phyloP scores from a whole-genome alignment of 2,888 invertebrate genomes.

The Patella ulyssiponensis region DNA sequence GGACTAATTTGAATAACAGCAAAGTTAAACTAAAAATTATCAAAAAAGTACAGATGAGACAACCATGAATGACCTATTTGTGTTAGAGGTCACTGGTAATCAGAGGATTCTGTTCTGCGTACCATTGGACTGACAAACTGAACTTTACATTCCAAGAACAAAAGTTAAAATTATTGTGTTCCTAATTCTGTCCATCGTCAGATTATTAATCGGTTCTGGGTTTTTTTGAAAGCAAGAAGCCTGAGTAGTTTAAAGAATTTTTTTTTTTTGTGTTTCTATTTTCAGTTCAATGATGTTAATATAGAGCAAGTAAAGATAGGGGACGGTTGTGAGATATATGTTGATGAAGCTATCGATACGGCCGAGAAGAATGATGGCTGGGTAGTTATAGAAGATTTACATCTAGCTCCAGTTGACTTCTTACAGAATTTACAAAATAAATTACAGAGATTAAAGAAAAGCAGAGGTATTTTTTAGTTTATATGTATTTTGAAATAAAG shows the following conservation, averaged over 20 bases:
- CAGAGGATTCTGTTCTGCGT: too few relatives aligned
- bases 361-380: constrained; percentile 67
- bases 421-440: constrained; percentile 58
- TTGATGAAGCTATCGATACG: constrained; percentile 61
- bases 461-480: constrained; percentile 41
- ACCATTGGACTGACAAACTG: too few relatives aligned
- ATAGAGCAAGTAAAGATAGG: constrained; percentile 57
- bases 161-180: neutral
- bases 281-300: constrained; percentile 27
- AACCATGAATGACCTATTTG: too few relatives aligned
- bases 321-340: constrained; percentile 56
- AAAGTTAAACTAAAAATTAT: too few relatives aligned
- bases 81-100: too few relatives aligned
- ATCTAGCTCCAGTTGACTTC: constrained; percentile 58
- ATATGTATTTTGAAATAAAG: neutral
- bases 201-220: neutral
- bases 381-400: constrained; percentile 66
- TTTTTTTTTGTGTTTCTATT: neutral
- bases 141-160: too few relatives aligned
- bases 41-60: too few relatives aligned
- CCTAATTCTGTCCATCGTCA: neutral
- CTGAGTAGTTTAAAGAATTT: neutral
- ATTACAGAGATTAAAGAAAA: constrained; percentile 56
- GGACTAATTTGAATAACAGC: too few relatives aligned
- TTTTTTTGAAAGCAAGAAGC: neutral